phyloP scores from a whole-genome alignment of 2,797 vertebrate species.

The Melopsittacus undulatus region DNA sequence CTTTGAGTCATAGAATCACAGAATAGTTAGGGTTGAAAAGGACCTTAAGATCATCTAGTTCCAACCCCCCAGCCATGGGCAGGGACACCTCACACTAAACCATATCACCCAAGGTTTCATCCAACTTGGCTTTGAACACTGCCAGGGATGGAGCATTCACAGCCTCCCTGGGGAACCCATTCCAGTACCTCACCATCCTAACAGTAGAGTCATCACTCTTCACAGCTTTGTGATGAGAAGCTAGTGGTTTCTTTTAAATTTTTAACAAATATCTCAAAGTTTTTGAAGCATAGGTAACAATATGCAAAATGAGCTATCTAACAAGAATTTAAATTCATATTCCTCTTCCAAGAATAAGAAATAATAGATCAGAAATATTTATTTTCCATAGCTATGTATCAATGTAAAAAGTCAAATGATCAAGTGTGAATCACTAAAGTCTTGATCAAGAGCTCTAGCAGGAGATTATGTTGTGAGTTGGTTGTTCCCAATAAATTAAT shows the following conservation, averaged over 20 bases:
- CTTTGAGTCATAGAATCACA: no score
- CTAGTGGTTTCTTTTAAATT: neutral
- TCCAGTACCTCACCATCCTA: no score
- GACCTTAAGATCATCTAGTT: no score
- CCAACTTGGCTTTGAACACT: no score
- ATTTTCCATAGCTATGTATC: neutral
- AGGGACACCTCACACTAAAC: no score
- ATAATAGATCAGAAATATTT: neutral
- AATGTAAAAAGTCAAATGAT: neutral
- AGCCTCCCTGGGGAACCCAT: no score
- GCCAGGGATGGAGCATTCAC: no score
- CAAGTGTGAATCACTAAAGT: neutral
- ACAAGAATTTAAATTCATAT: neutral
- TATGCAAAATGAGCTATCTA: neutral
- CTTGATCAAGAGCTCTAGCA: neutral
- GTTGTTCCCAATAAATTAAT: neutral
- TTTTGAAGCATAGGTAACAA: neutral
- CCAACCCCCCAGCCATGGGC: no score
- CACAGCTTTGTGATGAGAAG: neutral
- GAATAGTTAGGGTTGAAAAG: no score
- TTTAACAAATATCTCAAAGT: neutral
- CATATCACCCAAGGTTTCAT: no score
- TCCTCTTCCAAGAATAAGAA: neutral
- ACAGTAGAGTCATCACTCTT: neutral
- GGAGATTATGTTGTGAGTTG: neutral